Evolutionary conservation across 2,797 vertebrate species (phyloP), one percentile per base, ranked within the genome.

Genomic region (Chloroceryle inda): DNA sequence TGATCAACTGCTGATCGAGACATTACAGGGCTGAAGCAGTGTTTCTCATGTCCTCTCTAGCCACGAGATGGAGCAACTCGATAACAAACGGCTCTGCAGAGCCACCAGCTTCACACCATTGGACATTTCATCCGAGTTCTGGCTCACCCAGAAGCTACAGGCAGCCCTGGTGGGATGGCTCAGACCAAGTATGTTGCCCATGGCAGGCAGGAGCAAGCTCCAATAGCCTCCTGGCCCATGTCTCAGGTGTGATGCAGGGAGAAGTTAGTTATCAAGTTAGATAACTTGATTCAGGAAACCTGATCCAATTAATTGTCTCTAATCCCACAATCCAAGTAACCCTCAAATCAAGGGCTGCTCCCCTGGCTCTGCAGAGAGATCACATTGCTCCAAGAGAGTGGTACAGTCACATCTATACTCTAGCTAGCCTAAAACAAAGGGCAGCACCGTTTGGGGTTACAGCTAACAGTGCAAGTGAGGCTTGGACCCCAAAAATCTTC

Each of bases 61-160:
- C 95, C 95, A 96, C 93, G 11, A 93, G 96, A 83, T 92, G 94
- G 94, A 81, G 96, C 90, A 96, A 10, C 38, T 86, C 69, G 45
- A 18, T 81, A 73, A 84, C 58, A 88, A 93, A 92, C 5, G 3
- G 66, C 13, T 56, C 59, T 27, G 14, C 37, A 22, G 17, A 64
- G 37, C 9, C 52, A 6, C 20, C 1, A 4, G 45, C 8, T 13
- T 49, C 20, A 29, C 16, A 38, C 4, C 69, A 42, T 17, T 16
- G 47, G n/a, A 47, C 2, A 4, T 64, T 75, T 53, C 61, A 45
- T 24, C 27, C 37, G 26, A 12, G 11, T 21, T 53, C 62, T 16
- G n/a, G 24, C 67, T 79, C 63, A 47, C 10, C 3, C 53, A 35
- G 45, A 45, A 37, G 35, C 40, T 62, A 24, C 69, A 49, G 56